These are phyloP conservation scores for Caenorhabditis sp. DNA, from an alignment of 2,888 invertebrate species.

Conservation along the genomic window DNA sequence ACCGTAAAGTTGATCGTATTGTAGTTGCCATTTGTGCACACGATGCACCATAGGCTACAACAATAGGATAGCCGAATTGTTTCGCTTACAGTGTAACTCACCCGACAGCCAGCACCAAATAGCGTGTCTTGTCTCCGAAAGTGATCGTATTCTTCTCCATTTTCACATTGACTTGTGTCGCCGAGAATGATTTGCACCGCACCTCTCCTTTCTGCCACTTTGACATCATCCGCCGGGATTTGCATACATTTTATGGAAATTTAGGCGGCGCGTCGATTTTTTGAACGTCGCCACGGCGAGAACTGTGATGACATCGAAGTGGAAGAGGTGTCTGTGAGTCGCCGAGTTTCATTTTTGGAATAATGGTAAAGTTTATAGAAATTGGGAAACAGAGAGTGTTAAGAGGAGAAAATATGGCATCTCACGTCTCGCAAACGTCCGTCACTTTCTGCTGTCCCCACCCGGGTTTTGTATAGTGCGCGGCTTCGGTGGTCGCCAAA, in stretches of 20 bases:
- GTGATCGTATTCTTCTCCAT: slow-evolving; percentile 4
- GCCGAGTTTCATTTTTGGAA: too few species aligned
- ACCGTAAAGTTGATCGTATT: slow-evolving; percentile 59
- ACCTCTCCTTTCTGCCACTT: slow-evolving; percentile 7
- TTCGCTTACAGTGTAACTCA: background rate
- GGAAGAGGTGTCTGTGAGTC: too few species aligned
- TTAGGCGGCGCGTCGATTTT: slow-evolving; percentile 6
- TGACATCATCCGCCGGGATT: slow-evolving; percentile 30
- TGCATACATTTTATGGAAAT: slow-evolving; percentile 31
- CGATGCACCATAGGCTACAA: slow-evolving; percentile 30
- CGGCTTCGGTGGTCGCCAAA: slow-evolving; percentile 34
- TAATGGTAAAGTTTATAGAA: background rate
- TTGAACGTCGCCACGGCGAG: background rate
- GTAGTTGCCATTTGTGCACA: slow-evolving; percentile 38
- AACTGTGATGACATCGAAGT: slow-evolving; percentile 21
- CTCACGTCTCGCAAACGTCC: slow-evolving; percentile 4
- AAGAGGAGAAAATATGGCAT: slow-evolving; percentile 11
- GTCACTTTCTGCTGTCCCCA: slow-evolving; percentile 26
- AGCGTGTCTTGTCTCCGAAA: slow-evolving; percentile 34
- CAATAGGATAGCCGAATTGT: too few species aligned
- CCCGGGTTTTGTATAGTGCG: slow-evolving; percentile 44
- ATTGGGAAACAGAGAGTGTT: background rate
- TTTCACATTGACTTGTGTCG: slow-evolving; percentile 4
- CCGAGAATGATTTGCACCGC: slow-evolving; percentile 9
- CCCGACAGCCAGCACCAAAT: slow-evolving; percentile 33